Evolutionary conservation across 2,888 invertebrate genomes (phyloP).

Genomic region (Drosophila mimica): DNA sequence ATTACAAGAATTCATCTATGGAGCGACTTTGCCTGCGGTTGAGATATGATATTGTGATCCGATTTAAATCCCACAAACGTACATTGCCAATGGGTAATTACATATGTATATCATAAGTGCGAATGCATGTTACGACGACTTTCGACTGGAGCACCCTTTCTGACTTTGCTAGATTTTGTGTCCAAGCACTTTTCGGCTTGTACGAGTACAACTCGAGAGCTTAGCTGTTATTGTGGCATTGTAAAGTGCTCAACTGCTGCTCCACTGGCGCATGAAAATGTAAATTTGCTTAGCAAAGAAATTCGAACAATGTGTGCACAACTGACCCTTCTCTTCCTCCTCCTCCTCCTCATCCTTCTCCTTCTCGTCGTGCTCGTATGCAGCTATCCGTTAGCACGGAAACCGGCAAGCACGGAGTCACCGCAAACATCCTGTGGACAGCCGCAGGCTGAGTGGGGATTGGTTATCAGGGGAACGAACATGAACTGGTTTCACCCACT

Average conservation of each 20-base stretch:
- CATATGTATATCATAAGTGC: not conserved
- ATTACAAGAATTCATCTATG: not conserved
- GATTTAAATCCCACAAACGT: not conserved
- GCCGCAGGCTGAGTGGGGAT: conserved; percentile 5
- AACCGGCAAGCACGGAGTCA: not conserved
- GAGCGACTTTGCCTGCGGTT: not conserved
- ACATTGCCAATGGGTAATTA: not conserved
- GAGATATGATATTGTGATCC: not conserved
- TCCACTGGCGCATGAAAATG: conserved; percentile 24
- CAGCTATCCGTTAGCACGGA: not conserved
- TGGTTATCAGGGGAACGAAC: not conserved
- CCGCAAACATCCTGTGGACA: conserved; percentile 24
- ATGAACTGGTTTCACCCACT: conserved; percentile 29
- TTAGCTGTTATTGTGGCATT: not conserved
- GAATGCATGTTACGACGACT: not conserved
- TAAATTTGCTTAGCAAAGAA: conserved; percentile 32
- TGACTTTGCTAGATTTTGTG: not conserved
- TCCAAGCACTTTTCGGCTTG: not conserved
- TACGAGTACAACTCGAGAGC: not conserved
- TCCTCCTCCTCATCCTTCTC: not conserved
- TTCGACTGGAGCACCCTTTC: not conserved
- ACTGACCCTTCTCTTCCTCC: conserved; percentile 8
- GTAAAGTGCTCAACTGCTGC: not conserved
- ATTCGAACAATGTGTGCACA: conserved; percentile 33
- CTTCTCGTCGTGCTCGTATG: not conserved